Conservation (phyloP, 1,140 invertebrate species). For the Tetranychus urticae region DNA sequence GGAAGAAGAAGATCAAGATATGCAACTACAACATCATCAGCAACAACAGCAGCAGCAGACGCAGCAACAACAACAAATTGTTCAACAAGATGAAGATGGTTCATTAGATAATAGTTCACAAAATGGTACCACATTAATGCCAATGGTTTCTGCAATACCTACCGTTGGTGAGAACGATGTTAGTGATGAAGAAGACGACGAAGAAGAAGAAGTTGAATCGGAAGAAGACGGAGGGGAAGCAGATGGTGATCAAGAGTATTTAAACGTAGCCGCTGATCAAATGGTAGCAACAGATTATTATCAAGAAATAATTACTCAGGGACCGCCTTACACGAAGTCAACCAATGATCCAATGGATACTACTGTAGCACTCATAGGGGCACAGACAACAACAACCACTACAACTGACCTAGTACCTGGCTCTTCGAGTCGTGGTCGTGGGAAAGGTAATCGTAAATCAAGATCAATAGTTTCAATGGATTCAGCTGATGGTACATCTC, state of each 20-base stretch:
- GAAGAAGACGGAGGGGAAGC: constrained; percentile 1
- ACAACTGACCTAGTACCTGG: neutral
- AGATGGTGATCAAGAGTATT: neutral
- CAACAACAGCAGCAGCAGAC: neutral
- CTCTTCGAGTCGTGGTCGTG: neutral
- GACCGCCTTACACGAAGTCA: constrained; percentile 4
- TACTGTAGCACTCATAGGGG: too few relatives aligned
- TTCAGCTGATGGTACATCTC: neutral
- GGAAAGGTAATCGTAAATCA: constrained; percentile 11
- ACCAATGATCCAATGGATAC: neutral
- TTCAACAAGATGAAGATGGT: neutral
- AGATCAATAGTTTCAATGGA: constrained; percentile 5
- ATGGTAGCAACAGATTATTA: neutral
- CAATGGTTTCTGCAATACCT: neutral
- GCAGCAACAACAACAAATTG: neutral
- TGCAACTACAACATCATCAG: neutral
- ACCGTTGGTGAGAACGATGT: neutral
- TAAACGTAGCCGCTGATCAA: neutral
- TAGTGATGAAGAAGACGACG: neutral
- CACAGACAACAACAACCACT: neutral
- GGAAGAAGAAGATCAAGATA: neutral
- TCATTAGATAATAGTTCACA: neutral
- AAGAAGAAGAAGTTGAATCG: constrained; percentile 4
- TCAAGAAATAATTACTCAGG: neutral
- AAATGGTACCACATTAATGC: neutral